A percentile compares a stretch with the other conserved stretches of the same genome.
Evolutionary conservation across 2,888 invertebrate species (phyloP).

Genomic region (Tetranychus piercei): DNA sequence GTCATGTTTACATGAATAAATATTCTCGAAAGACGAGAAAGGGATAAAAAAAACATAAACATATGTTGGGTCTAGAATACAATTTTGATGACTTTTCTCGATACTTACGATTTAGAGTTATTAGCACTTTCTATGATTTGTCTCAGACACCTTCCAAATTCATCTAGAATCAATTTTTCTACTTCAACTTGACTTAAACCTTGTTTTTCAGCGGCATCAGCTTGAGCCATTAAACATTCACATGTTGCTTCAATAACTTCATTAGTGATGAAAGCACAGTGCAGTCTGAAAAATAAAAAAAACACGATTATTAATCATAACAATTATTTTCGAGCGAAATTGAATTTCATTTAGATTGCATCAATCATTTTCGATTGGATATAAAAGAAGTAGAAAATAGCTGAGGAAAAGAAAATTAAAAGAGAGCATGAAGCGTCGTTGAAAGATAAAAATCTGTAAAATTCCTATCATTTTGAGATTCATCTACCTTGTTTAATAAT

Average conservation of each 20-base stretch:
- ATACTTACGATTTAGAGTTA: conserved; percentile 25
- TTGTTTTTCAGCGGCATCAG: conserved; percentile 53
- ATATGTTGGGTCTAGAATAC: not conserved
- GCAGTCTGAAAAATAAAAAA: conserved; percentile 29
- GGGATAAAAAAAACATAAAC: not conserved
- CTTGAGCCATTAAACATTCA: conserved; percentile 83
- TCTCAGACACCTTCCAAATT: conserved; percentile 80
- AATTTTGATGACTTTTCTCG: not conserved
- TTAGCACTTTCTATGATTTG: conserved; percentile 65
- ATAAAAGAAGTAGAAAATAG: too few relatives aligned
- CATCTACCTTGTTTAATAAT: too few relatives aligned
- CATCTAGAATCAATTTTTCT: conserved; percentile 62
- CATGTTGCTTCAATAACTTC: conserved; percentile 91
- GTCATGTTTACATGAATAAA: too few relatives aligned
- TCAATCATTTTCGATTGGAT: too few relatives aligned
- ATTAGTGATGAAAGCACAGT: conserved; percentile 75
- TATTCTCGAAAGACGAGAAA: too few relatives aligned
- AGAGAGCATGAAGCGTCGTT: too few relatives aligned
- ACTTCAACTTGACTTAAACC: conserved; percentile 45
- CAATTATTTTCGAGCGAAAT: not conserved
- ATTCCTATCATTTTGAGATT: too few relatives aligned
- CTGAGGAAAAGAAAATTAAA: too few relatives aligned
- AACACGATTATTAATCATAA: not conserved
- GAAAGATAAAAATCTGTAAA: too few relatives aligned
- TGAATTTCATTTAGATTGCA: not conserved